Evolutionary conservation across 2,888 invertebrate species (phyloP), one percentile per base, ranked within the genome.

Genomic region (Pristionchus entomophagus): DNA sequence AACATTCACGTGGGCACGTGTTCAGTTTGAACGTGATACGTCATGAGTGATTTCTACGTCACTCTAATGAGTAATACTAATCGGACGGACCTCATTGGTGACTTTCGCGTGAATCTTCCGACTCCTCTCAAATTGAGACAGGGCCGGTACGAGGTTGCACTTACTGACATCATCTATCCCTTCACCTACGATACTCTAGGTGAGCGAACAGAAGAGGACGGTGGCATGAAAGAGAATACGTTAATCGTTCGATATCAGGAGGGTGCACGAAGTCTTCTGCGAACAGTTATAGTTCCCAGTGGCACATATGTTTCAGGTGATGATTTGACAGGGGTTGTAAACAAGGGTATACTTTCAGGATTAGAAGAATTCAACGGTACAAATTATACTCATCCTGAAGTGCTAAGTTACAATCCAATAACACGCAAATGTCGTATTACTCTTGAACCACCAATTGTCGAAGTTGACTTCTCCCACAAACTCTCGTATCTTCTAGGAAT

Each of bases 371-470:
- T 77, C 29, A 77, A 41, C 19, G 45, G 45, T 14, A 77, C 0
- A 14, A 22, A 29, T 26, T 77, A 45, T 26, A 77, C 77, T n/a
- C 45, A 77, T 45, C 45, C 41, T 2, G 77, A 77, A 41, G 77
- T 45, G 19, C 45, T 77, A 3, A 41, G 32, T 6, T 77, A 45
- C 26, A 45, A 77, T 45, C 17, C 77, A 41, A 45, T 77, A 26
- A 77, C 77, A 2, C n/a, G 77, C 2, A 77, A 77, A 29, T 77
- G 77, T n/a, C 41, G 45, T n/a, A 45, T 77, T 29, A 77, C 45
- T 45, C 77, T 77, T 6, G 77, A 77, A 77, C 77, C 77, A 26
- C 77, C 77, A 14, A 77, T 77, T 45, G n/a, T 77, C 2, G 77
- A 77, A 19, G 45, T 77, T 77, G 77, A 45, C 19, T 45, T 77